These are phyloP conservation scores for Nothobranchius furzeri DNA, from an alignment of 2,113 vertebrate genomes.

Conservation along the genomic window DNA sequence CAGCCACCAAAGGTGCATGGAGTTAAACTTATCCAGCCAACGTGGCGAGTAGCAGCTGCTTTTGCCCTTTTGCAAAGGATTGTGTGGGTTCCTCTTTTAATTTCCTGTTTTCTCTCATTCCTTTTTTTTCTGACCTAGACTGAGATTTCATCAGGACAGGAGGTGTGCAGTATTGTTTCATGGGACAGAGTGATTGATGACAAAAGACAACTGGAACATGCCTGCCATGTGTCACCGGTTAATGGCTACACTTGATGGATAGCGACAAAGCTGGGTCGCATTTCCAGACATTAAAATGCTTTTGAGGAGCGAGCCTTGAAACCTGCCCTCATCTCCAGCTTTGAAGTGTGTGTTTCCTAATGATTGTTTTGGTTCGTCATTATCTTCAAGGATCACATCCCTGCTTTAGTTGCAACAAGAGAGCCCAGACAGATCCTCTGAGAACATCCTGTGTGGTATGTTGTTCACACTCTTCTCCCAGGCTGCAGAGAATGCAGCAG, in stretches of 20 bases:
- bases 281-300: conserved; percentile 29
- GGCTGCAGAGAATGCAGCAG: conserved; percentile 25
- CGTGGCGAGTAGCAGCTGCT: conserved; percentile 6
- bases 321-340: not conserved
- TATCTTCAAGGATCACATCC: conserved; percentile 41
- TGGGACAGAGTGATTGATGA: conserved; percentile 53
- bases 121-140: not conserved
- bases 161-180: conserved; percentile 32
- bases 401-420: conserved; percentile 26
- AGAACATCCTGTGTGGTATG: conserved; percentile 25
- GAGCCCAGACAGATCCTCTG: conserved; percentile 28
- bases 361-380: conserved; percentile 11
- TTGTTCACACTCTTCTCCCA: conserved; percentile 33
- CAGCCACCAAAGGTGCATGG: conserved; percentile 8
- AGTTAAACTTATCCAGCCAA: conserved; percentile 3
- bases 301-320: conserved; percentile 24
- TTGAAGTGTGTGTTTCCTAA: conserved; percentile 16
- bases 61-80: not conserved
- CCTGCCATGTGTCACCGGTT: conserved; percentile 52
- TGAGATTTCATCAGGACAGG: conserved; percentile 24
- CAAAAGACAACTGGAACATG: conserved; percentile 37
- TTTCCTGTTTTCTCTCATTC: conserved; percentile 1
- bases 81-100: conserved; percentile 6
- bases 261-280: conserved; percentile 43
- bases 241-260: conserved; percentile 60